Percentiles rank a stretch among this genome's conserved stretches.
phyloP scores from a whole-genome alignment of 2,888 invertebrate species.

The Pandemis cinnamomeana region DNA sequence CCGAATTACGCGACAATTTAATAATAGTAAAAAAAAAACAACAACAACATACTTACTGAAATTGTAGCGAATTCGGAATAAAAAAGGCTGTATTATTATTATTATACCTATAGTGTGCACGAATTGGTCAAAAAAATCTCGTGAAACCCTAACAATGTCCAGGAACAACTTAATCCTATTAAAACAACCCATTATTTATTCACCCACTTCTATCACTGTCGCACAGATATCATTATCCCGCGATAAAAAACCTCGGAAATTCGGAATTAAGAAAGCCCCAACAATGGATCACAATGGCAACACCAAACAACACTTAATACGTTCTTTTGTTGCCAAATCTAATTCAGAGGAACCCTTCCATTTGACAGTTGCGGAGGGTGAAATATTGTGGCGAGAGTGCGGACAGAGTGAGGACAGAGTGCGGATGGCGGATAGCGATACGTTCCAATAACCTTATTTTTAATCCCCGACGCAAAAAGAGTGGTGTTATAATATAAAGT shows the following conservation, averaged over 20 bases:
- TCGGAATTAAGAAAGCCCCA: constrained; percentile 25
- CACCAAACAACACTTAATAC: constrained; percentile 41
- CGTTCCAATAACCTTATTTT: too few relatives aligned
- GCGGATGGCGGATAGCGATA: neutral
- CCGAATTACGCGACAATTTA: too few relatives aligned
- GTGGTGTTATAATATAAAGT: neutral
- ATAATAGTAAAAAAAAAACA: too few relatives aligned
- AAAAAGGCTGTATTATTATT: too few relatives aligned
- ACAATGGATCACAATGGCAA: constrained; percentile 36
- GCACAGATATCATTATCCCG: constrained; percentile 11
- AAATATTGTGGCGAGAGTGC: constrained; percentile 28
- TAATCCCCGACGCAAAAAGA: neutral
- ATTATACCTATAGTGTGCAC: too few relatives aligned
- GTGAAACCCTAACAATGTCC: too few relatives aligned
- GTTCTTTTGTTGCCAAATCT: constrained; percentile 38
- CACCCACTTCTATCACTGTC: constrained; percentile 12
- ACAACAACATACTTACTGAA: too few relatives aligned
- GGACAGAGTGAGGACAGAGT: neutral
- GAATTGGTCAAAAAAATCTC: too few relatives aligned
- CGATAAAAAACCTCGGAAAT: constrained; percentile 25
- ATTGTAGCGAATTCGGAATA: too few relatives aligned
- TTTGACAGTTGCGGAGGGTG: constrained; percentile 39
- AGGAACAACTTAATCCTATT: neutral
- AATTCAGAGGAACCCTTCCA: constrained; percentile 37
- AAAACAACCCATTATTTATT: neutral